Evolutionary conservation across 2,113 vertebrate species (phyloP), one percentile per base, ranked within the genome.

Genomic region (Nothobranchius kuhntae): DNA sequence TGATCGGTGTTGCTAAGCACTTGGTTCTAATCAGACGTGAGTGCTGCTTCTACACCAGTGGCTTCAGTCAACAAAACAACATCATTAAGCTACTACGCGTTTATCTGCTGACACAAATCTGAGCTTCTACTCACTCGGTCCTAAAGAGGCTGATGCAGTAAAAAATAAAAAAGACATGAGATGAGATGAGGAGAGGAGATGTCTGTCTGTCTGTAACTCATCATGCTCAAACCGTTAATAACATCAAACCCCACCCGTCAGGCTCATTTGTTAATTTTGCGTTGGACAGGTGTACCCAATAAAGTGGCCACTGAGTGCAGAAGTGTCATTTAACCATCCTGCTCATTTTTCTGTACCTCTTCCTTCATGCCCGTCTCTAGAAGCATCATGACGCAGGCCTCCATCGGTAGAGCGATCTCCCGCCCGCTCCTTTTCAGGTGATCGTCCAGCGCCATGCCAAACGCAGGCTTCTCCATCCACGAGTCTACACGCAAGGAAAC

Each of bases 341-440:
- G 15, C 10, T 21, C 9, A 45, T 17, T 26, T 54, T 53, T 9
- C 58, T 68, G 6, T 64, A 99, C 96, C 96, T 98, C 98, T 78
- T 99, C 98, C 80, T 94, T 97, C 98, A 99, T 98, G 63, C 98
- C 98, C 0, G 97, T 98, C 80, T 98, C 98, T 61, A 99, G 87
- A 2, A 99, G 95, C 94, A 99, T 96, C 98, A 99, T 98, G 61
- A 99, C 94, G 10, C 97, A 99, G 69, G 98, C 98, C 77, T 99
- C 98, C 0, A 99, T 74, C 0, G 97, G 98, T 52, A 99, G 91
- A 0, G 98, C 96, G 0, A 99, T 94, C 77, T 99, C 97, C 9
- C 97, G 93, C n/a, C 94, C 87, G 0, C 97, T 98, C 72, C 98
- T 94, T 67, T 98, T 98, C 74, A 98, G 93, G 65, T 99, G 98